Base-by-base conservation (phyloP, 2,113 vertebrate genomes). In the Cyanistes caeruleus region DNA sequence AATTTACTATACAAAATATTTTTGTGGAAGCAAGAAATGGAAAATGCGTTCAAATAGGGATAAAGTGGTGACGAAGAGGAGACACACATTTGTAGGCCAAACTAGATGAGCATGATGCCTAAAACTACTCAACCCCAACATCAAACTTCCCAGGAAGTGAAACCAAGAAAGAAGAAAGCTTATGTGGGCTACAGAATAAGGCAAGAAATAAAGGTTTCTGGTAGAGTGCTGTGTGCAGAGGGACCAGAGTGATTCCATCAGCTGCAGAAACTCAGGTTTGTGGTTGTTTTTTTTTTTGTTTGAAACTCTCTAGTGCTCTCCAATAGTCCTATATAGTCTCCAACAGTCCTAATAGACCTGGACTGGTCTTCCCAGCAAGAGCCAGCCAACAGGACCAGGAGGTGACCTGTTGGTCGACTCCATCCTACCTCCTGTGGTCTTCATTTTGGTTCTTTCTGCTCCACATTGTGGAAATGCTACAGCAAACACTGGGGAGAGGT, bases 301-400 rank as follows among this genome's bases (percentile, higher is more conserved):
- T 63, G 28, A 56, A 75, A 27, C 23, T 52, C 13, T 44, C 25
- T 44, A 43, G 9, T 39, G 30, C 12, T 72, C 11, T 72, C 16
- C 9, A 17, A n/a, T 14, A 30, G 7, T 17, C 17, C 30, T 27
- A 1, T 1, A n/a, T n/a, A n/a, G n/a, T 72, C 11, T 72, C 16
- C 9, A 17, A n/a, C 16, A 30, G 7, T 17, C 17, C 30, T 27
- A 1, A n/a, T n/a, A n/a, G n/a, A n/a, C 1, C 1, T 44, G 9
- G 39, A 20, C 23, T 77, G 63, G 25, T 70, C 21, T 84, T 83
- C 33, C 72, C 30, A 73, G 22, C 18, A 46, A 39, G 24, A 10
- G 3, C 11, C 53, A 58, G 33, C 2, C 13, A 27, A 41, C 0
- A 2, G 35, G 52, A 70, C 24, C 17, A 58, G 63, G 46, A 77